phyloP scores from a whole-genome alignment of 2,113 vertebrate genomes.

The Rostratula benghalensis region DNA sequence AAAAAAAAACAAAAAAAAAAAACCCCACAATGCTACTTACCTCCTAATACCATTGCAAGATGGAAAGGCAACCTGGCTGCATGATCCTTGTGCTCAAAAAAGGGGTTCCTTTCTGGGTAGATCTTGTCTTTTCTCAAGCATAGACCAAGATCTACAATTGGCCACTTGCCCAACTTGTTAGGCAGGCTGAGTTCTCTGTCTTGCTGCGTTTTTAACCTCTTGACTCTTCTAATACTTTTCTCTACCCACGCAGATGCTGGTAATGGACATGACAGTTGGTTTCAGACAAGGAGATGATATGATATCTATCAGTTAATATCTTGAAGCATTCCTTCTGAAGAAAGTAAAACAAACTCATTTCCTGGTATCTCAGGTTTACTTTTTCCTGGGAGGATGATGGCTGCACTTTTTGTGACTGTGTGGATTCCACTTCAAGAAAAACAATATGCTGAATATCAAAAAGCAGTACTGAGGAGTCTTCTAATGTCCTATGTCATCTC shows the following conservation, averaged over 20 bases:
- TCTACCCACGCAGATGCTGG: not conserved
- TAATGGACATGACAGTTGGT: not conserved
- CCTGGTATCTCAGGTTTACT: not conserved
- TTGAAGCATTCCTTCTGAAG: not conserved
- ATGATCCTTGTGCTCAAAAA: not conserved
- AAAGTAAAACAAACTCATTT: not conserved
- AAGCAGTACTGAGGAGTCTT: not conserved
- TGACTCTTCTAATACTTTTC: not conserved
- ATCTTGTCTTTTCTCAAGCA: not conserved
- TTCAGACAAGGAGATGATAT: not conserved
- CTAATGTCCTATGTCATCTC: not conserved
- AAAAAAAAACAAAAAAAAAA: not conserved
- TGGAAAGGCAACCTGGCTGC: not conserved
- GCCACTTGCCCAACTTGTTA: not conserved
- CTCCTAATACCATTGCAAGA: not conserved
- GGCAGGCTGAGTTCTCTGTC: not conserved
- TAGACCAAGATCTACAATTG: not conserved
- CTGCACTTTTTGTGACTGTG: not conserved
- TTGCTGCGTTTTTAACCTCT: not conserved
- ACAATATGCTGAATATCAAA: not conserved
- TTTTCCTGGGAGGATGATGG: not conserved
- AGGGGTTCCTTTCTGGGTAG: not conserved
- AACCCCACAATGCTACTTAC: accelerated
- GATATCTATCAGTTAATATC: not conserved
- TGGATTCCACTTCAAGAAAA: not conserved